These are phyloP conservation scores for Podilymbus podiceps DNA, from an alignment of 2,113 vertebrate species.

Conservation along the genomic window DNA sequence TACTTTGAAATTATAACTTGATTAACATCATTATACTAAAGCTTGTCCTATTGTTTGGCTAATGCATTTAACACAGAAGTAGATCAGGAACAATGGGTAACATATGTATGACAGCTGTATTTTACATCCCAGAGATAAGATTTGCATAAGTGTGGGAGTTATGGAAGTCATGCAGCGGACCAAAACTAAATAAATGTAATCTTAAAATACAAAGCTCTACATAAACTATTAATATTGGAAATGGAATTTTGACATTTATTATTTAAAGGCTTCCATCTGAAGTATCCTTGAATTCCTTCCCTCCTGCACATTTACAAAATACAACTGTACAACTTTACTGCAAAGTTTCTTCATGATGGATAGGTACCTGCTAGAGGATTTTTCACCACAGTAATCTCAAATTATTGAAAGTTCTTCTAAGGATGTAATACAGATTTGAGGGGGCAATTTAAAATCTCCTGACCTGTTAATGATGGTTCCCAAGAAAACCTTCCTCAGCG, in stretches of 20 bases:
- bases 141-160: slow-evolving; percentile 46
- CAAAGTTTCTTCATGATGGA: neutral
- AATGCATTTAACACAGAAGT: slow-evolving; percentile 1
- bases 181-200: slow-evolving; percentile 22
- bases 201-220: slow-evolving; percentile 14
- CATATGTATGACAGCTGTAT: neutral
- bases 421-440: slow-evolving; percentile 18
- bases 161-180: neutral
- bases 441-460: slow-evolving; percentile 43
- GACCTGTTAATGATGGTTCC: slow-evolving; percentile 59
- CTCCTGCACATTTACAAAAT: neutral
- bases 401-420: slow-evolving; percentile 29
- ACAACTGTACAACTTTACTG: neutral
- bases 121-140: slow-evolving; percentile 24
- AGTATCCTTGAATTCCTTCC: neutral
- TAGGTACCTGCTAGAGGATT: neutral
- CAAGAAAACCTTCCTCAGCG: slow-evolving; percentile 24
- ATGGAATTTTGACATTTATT: slow-evolving; percentile 21
- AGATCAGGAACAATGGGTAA: slow-evolving; percentile 21
- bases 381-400: neutral
- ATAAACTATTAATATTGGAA: slow-evolving; percentile 9
- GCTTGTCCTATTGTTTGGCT: neutral
- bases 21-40: slow-evolving; percentile 1
- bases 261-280: slow-evolving; percentile 13
- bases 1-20: neutral